phyloP scores from a whole-genome alignment of 2,888 invertebrate genomes.

The Caenorhabditis sp. region DNA sequence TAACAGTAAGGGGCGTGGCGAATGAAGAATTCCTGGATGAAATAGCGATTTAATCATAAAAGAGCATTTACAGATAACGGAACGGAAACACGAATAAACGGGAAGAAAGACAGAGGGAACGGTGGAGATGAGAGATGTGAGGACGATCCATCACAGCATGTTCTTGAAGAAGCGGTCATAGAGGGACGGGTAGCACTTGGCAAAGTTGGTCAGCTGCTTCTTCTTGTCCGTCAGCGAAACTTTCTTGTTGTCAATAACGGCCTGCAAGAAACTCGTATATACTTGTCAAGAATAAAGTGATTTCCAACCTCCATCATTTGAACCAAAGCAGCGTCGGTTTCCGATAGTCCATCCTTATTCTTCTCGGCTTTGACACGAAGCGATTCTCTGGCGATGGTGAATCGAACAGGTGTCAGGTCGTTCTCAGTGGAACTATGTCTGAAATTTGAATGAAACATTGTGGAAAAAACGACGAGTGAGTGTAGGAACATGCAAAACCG shows the following conservation, averaged over 20 bases:
- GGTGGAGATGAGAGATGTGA: not conserved
- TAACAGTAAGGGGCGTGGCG: too few species aligned
- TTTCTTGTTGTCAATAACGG: conserved; percentile 43
- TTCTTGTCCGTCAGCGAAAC: conserved; percentile 46
- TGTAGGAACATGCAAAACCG: conserved; percentile 48
- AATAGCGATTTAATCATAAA: too few species aligned
- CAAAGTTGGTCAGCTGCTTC: conserved; percentile 45
- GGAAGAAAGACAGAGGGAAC: not conserved
- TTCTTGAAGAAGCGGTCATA: conserved; percentile 46
- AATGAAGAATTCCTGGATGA: too few species aligned
- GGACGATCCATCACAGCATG: conserved; percentile 26
- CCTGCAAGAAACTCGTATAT: conserved; percentile 26
- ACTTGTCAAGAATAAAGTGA: not conserved
- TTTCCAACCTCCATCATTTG: conserved; percentile 48
- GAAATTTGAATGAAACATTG: conserved; percentile 6
- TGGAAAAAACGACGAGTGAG: too few species aligned
- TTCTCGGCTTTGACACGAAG: conserved; percentile 23
- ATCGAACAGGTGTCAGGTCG: conserved; percentile 48
- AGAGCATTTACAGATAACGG: too few species aligned
- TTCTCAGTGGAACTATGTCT: conserved; percentile 24
- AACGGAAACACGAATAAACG: too few species aligned
- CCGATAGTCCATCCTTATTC: conserved; percentile 13
- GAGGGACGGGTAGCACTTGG: conserved; percentile 39
- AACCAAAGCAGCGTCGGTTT: conserved; percentile 44
- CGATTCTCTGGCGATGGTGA: conserved; percentile 33